A percentile compares a stretch with the other conserved stretches of the same genome.
phyloP scores from a whole-genome alignment of 2,888 invertebrate genomes.

The Dryobota labecula region DNA sequence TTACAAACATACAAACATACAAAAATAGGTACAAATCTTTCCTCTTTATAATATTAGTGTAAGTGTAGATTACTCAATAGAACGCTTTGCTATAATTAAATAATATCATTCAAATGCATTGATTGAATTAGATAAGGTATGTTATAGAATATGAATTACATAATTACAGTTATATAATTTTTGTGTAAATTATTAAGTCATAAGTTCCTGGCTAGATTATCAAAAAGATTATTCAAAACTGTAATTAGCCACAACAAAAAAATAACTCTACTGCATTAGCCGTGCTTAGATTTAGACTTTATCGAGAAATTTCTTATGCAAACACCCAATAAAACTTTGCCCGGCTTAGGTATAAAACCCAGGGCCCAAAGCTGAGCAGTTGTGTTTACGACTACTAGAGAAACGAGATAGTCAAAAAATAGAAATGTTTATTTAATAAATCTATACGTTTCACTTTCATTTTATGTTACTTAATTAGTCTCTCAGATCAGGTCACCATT shows the following conservation, averaged over 20 bases:
- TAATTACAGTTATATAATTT: slow-evolving; percentile 28
- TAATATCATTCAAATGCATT: slow-evolving; percentile 20
- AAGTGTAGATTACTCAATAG: slow-evolving; percentile 17
- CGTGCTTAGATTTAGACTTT: no score
- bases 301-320: background rate
- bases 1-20: no score
- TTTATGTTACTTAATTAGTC: slow-evolving; percentile 41
- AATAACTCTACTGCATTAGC: no score
- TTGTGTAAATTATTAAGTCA: background rate
- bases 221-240: slow-evolving; percentile 4
- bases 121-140: slow-evolving; percentile 42
- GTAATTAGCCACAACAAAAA: background rate
- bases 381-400: background rate
- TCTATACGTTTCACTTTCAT: slow-evolving; percentile 33
- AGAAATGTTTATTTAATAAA: slow-evolving; percentile 13
- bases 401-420: background rate
- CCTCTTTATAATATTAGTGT: no score
- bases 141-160: slow-evolving; percentile 7
- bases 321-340: background rate
- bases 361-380: background rate
- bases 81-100: slow-evolving; percentile 33
- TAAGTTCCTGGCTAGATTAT: slow-evolving; percentile 28
- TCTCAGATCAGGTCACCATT: slow-evolving; percentile 28
- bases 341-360: background rate
- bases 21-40: no score